Base-by-base conservation (phyloP, 2,888 invertebrate genomes). In the Anodontia alba region DNA sequence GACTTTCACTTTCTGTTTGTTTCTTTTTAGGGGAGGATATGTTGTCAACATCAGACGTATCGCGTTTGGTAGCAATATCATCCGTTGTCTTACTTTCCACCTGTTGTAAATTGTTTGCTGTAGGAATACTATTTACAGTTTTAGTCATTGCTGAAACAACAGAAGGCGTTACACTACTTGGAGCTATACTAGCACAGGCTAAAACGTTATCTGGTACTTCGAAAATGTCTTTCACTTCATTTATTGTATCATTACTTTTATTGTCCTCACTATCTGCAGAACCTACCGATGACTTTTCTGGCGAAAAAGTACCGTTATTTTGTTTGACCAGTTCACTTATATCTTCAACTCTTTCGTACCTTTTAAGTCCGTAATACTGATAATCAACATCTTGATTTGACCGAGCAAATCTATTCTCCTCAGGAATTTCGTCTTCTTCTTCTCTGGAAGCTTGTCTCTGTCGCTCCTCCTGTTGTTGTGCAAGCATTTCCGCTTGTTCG, bases 401-500 rank as follows among this genome's bases (percentile, higher is more conserved):
- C 12, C 81, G 79, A 68, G 77, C 80, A 74, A 78, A 80, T 31
- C 74, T 78, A 67, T 83, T 76, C n/a, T 78, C 76, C 17, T 89
- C 87, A 1, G 80, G 84, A n/a, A 76, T 80, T 29, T 89, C 86
- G 3, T 81, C 84, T 17, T 84, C 87, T n/a, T 88, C 89, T 38
- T 89, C 90, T 12, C 87, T 80, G 0, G 91, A 92, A 57, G 90
- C 86, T 71, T 90, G 90, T 54, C 90, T 80, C 74, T 91, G 83
- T 17, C 90, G 78, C 71, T 92, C 91, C 70, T 91, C 91, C 71
- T 89, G 88, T 76, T 93, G 93, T 70, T 92, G 90, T 2, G 91
- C 92, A 42, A 93, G 78, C 94, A 93, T 93, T 81, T 93, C 93
- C 49, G 89, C 92, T 76, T 93, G 93, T 74, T 94, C 95, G 0